Base-by-base conservation (phyloP, 2,888 invertebrate genomes). In the Eristalinus sepulchralis region DNA sequence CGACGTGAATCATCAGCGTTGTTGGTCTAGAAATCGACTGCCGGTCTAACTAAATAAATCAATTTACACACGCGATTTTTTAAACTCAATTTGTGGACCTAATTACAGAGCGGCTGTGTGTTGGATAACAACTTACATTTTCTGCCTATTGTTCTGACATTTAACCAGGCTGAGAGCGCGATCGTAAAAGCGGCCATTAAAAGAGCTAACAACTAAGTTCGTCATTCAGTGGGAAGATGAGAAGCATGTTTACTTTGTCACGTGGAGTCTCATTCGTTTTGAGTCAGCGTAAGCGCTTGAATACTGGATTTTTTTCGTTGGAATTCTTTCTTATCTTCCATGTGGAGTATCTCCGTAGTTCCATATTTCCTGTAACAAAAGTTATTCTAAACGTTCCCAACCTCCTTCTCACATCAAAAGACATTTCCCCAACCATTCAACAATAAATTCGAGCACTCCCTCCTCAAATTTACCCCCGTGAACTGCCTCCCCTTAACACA, bases 401-500 rank as follows among this genome's bases (percentile, higher is more conserved):
- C 47, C n/a, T 47, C 47, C 8, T 0, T 0, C 17, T n/a, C 47
- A n/a, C 47, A 1, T 17, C 47, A n/a, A n/a, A n/a, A 47, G n/a
- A 0, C 1, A n/a, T 0, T 17, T 17, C 5, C 36, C 1, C 34
- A 1, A 63, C 9, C 17, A 20, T 11, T 63, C 34, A 33, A 4
- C 20, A 33, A 34, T 34, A 20, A 63, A 34, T 11, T 63, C 64
- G 22, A 8, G 13, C 13, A 11, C 8, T 2, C 1, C 34, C 22
- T 9, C 39, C n/a, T n/a, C 9, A n/a, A 11, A 33, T 31, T 53
- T 20, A 53, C 17, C 53, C 27, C 47, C 31, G 17, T 22, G 8
- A 59, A 13, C 3, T 11, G 8, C 47, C 17, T 68, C 62, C 62
- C 62, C 62, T 77, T n/a, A 60, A 62, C 31, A 47, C 27, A 24